Conservation (phyloP, 2,888 invertebrate species). For the Sarcophaga rosellei region DNA sequence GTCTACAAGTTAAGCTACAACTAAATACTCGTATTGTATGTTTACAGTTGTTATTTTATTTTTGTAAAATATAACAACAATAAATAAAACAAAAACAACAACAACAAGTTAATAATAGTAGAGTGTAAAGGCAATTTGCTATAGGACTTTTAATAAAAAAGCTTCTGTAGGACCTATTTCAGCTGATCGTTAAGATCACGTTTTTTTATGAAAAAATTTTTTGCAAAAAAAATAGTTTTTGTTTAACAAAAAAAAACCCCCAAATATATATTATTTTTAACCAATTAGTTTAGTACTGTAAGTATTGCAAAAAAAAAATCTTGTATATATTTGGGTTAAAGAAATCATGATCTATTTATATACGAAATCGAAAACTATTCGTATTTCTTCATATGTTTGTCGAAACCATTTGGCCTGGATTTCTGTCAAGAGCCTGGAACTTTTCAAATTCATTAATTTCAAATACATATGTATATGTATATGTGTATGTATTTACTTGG, state of each 20-base stretch:
- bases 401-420: background rate
- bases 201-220: conserved; percentile 40
- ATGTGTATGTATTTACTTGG: background rate
- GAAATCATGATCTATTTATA: conserved; percentile 44
- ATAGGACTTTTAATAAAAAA: conserved; percentile 44
- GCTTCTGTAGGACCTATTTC: conserved; percentile 58
- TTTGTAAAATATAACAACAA: no score
- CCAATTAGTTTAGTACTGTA: conserved; percentile 53
- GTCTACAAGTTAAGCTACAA: conserved; percentile 31
- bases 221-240: background rate
- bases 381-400: background rate
- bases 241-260: background rate
- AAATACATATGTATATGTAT: background rate
- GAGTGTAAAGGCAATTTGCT: conserved; percentile 58
- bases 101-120: conserved; percentile 34
- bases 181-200: conserved; percentile 46
- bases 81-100: conserved; percentile 14
- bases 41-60: no score
- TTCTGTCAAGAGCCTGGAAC: background rate
- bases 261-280: conserved; percentile 37
- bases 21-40: conserved; percentile 32
- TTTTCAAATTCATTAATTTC: conserved; percentile 42
- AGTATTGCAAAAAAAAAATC: conserved; percentile 29
- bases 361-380: background rate
- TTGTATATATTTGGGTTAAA: conserved; percentile 47